Evolutionary conservation across 2,888 invertebrate species (phyloP).

Genomic region (Brachyopa scutellaris): DNA sequence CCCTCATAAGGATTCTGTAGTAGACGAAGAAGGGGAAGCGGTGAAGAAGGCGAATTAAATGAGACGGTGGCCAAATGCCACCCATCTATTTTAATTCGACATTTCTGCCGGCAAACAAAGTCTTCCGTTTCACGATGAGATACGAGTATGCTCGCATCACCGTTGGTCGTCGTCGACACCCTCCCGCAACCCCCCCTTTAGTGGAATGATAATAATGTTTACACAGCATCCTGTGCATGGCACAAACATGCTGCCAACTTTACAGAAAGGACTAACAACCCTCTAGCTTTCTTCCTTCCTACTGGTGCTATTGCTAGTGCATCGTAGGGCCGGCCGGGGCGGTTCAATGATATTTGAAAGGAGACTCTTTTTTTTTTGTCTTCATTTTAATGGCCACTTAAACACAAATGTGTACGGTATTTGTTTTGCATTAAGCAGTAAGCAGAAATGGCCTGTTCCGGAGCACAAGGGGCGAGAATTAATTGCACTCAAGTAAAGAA

Average conservation of each 20-base stretch:
- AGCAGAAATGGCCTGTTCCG: conserved; percentile 2
- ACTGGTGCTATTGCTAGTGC: not conserved
- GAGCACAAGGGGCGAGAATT: not conserved
- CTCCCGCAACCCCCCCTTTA: not conserved
- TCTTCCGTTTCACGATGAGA: conserved; percentile 44
- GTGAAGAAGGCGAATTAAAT: conserved; percentile 26
- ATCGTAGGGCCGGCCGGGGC: conserved; percentile 33
- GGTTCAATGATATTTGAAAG: conserved; percentile 65
- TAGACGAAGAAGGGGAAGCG: conserved; percentile 2
- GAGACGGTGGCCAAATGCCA: conserved; percentile 56
- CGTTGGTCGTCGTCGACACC: conserved; percentile 9
- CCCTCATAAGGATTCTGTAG: conserved; percentile 12
- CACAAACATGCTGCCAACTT: conserved; percentile 44
- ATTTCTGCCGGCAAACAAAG: conserved; percentile 54
- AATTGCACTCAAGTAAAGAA: conserved; percentile 21
- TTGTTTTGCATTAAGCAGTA: conserved; percentile 67
- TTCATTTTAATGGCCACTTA: conserved; percentile 69
- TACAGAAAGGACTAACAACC: conserved; percentile 53
- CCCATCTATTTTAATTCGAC: conserved; percentile 68
- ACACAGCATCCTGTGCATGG: conserved; percentile 58
- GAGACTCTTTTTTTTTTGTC: no score
- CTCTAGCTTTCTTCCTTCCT: not conserved
- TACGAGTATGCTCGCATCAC: conserved; percentile 14
- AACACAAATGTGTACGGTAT: conserved; percentile 66
- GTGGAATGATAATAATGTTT: conserved; percentile 60